Base-by-base conservation (phyloP, 2,888 invertebrate genomes). In the Ernsta delagoae region DNA sequence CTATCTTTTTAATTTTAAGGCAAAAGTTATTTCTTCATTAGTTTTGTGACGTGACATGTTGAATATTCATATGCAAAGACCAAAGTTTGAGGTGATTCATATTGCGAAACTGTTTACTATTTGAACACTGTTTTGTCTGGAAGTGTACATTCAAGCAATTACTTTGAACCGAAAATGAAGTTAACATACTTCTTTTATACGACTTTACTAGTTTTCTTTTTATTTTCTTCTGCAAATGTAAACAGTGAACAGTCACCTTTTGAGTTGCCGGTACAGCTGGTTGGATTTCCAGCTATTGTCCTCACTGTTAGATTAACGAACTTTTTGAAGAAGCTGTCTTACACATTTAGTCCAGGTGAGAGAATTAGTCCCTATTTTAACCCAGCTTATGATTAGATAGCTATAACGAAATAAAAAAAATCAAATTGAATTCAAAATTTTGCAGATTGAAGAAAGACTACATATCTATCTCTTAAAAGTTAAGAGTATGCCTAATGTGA, bases 201-300 rank as follows among this genome's bases (percentile, higher is more conserved):
- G 54, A 59, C 45, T 16, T 43, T 70, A 53, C 50, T 74, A n/a
- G 12, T 71, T 11, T 70, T 70, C 16, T 64, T 75, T 48, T 69
- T 59, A 43, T 41, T 63, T 50, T 63, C 41, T 63, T 59, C 48
- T 31, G 43, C 12, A 70, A 70, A 74, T 56, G 73, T 73, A 16
- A 70, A 62, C 3, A 68, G 64, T 65, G 63, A 80, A 64, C 94
- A 94, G 75, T 94, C 95, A 6, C 79, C 94, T 3, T 96, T 96
- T 78, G 96, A 96, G 76, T 81, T 97, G 59, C 97, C 97, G 9
- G 97, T 97, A n/a, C 97, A 97, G 81, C 89, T 97, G 68, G 94
- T 97, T 50, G 97, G 97, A 36, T 97, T 97, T 81, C 97, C 97
- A 0, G 95, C 97, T 71, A 97, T 97, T 75, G 95, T 97, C 63